Conservation (phyloP, 1,140 invertebrate genomes). For the Zophobas morio region DNA sequence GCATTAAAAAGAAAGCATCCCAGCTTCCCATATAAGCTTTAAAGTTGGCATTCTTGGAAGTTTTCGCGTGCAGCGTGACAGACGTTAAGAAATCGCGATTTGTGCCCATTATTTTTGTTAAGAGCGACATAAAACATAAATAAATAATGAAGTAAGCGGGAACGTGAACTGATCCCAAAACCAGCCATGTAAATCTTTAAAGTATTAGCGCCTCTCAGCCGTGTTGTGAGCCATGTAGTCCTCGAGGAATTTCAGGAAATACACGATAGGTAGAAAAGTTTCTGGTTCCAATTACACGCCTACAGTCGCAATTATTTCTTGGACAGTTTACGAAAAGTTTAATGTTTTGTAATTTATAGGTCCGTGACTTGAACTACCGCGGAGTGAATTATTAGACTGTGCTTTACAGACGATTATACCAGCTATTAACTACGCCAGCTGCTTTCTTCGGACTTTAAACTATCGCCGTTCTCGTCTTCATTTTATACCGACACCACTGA, state of each 20-base stretch:
- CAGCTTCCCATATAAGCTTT: not conserved
- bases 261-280: constrained; percentile 52
- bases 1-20: not conserved
- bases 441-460: constrained; percentile 39
- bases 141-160: constrained; percentile 38
- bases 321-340: constrained; percentile 61
- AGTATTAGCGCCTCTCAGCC: constrained; percentile 32
- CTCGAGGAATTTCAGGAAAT: constrained; percentile 48
- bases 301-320: constrained; percentile 62
- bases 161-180: constrained; percentile 38
- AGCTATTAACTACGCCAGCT: constrained; percentile 54
- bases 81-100: constrained; percentile 30
- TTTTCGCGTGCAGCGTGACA: constrained; percentile 4
- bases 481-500: not conserved
- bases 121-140: constrained; percentile 28
- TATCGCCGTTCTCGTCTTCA: constrained; percentile 3
- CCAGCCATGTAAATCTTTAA: constrained; percentile 45
- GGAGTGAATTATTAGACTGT: constrained; percentile 56
- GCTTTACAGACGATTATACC: constrained; percentile 58
- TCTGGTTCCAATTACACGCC: constrained; percentile 59
- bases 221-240: constrained; percentile 20
- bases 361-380: constrained; percentile 56
- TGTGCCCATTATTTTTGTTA: constrained; percentile 30
- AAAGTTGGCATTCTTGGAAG: not conserved
- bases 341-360: constrained; percentile 62